Base-by-base conservation (phyloP, 2,888 invertebrate genomes). In the Scelioninae gen. 1 region DNA sequence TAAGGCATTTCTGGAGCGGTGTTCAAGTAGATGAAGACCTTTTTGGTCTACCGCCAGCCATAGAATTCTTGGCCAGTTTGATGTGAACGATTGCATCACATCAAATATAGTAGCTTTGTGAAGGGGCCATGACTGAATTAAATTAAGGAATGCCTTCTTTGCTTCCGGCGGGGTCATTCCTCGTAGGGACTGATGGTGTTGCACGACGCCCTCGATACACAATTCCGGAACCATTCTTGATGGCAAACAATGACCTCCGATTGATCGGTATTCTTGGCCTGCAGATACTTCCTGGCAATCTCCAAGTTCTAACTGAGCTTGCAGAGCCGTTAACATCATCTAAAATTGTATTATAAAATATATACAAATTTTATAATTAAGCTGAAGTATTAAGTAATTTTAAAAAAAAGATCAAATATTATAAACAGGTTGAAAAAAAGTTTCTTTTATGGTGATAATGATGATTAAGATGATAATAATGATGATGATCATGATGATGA, bases 51-150 rank as follows among this genome's bases (percentile, higher is more conserved):
- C 97, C 29, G 97, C 98, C 86, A 98, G 93, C 97, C 98, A 98
- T 55, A 98, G 93, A 51, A 96, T 95, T 89, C 98, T 95, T 32
- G 98, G 98, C 97, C 98, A 98, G 93, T 97, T 97, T 31, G 98
- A 98, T 11, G 98, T 98, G 92, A 98, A 98, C 10, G 97, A 97
- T 96, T 98, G 98, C 95, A 97, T 97, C 49, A 98, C 98, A 92
- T 98, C 98, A 91, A 97, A 98, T 89, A 98, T 96, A 58, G 98
- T 98, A 13, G 98, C 98, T 85, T 96, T 95, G 85, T 98, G 97
- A 69, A 98, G 94, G 34, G 98, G 98, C 98, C 98, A 98, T 84
- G 97, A 97, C 91, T 97, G 96, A 84, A 98, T 97, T 23, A 98
- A 94, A 90, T 98, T 98, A 66, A 98, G 94, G 91, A 98, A 98